Evolutionary conservation across 2,888 invertebrate species (phyloP).

Genomic region (Phyllotreta striolata): DNA sequence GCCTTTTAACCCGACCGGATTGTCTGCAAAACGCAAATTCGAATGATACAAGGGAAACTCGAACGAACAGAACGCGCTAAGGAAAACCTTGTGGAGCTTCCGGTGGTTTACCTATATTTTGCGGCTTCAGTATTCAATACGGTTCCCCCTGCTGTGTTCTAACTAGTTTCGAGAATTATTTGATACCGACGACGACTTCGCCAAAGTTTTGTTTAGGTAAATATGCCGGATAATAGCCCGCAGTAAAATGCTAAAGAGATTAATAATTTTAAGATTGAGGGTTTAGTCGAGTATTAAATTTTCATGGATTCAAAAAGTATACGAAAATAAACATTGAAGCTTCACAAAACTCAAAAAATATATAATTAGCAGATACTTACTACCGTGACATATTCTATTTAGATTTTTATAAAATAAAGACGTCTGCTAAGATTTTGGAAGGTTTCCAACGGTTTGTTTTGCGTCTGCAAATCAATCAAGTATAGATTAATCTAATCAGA

Average conservation of each 20-base stretch:
- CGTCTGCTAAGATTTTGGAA: no score
- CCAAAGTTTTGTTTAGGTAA: conserved; percentile 24
- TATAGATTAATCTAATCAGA: no score
- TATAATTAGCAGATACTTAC: no score
- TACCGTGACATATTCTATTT: no score
- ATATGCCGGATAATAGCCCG: conserved; percentile 24
- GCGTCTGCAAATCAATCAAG: no score
- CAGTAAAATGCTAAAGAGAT: conserved; percentile 18
- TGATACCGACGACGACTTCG: conserved; percentile 24
- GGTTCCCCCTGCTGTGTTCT: conserved; percentile 17
- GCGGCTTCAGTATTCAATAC: conserved; percentile 32
- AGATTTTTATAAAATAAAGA: no score
- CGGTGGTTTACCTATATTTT: conserved; percentile 34
- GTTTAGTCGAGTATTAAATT: background rate
- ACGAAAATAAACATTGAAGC: no score
- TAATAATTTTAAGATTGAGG: conserved; percentile 12
- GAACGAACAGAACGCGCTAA: conserved; percentile 13
- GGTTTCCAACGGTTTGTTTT: no score
- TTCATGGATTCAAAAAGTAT: no score
- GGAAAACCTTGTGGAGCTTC: conserved; percentile 31
- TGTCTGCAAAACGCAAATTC: no score
- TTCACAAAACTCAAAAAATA: no score
- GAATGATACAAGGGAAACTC: conserved; percentile 11
- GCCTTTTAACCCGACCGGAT: no score
- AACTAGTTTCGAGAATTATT: conserved; percentile 28